These are phyloP conservation scores for Ibidorhyncha struthersii DNA, from an alignment of 2,113 vertebrate species.

Conservation along the genomic window DNA sequence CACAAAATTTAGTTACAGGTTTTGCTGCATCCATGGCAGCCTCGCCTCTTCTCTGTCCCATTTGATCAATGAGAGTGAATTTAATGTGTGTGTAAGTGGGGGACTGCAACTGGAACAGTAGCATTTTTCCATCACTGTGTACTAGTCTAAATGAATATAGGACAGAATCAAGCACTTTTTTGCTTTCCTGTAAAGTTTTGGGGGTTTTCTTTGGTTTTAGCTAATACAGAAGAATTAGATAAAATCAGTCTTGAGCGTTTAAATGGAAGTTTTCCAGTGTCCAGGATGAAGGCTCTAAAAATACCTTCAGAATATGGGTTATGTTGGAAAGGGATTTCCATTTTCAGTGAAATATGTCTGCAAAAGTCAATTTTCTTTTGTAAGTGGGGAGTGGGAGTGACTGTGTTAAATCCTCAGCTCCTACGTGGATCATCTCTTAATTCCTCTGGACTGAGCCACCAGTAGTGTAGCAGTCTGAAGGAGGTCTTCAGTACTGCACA, in stretches of 20 bases:
- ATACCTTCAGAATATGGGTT: not conserved
- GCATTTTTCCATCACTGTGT: not conserved
- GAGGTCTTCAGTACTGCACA: not conserved
- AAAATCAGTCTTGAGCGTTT: not conserved
- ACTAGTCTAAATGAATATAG: not conserved
- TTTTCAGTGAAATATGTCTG: not conserved
- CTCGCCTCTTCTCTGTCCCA: not conserved
- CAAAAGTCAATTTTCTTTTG: not conserved
- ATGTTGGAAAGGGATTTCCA: not conserved
- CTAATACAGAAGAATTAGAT: not conserved
- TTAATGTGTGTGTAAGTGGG: not conserved
- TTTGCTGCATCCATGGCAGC: not conserved
- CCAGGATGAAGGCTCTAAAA: not conserved
- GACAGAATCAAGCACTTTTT: not conserved
- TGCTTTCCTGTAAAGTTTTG: not conserved
- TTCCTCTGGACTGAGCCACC: not conserved
- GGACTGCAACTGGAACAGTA: not conserved
- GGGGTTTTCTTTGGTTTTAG: not conserved
- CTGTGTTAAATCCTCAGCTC: not conserved
- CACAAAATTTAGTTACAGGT: not conserved
- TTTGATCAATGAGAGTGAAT: not conserved
- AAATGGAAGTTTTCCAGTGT: not conserved
- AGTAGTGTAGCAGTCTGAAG: not conserved
- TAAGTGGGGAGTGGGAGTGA: not conserved
- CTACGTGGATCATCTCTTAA: not conserved